These are phyloP conservation scores for Augochlora pura DNA, from an alignment of 1,140 invertebrate species.

Conservation along the genomic window DNA sequence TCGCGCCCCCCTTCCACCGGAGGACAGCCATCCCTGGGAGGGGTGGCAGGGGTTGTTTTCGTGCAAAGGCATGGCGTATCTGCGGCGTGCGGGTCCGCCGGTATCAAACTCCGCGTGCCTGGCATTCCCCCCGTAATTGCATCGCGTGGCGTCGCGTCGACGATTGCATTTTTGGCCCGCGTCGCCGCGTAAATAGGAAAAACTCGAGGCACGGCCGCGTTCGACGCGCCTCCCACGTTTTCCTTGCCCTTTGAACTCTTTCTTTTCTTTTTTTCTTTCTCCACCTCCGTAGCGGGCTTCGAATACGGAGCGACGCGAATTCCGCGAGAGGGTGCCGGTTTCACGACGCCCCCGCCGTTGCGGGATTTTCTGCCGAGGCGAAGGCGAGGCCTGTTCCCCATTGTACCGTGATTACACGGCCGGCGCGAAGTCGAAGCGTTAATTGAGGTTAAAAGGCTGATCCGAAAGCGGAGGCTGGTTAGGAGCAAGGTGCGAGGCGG, in stretches of 20 bases:
- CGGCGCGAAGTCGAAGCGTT: constrained; percentile 56
- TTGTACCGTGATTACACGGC: constrained; percentile 47
- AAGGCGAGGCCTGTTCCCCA: constrained; percentile 21
- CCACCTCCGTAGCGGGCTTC: too few species aligned
- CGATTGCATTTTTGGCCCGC: constrained; percentile 74
- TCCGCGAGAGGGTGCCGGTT: too few species aligned
- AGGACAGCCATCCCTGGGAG: constrained; percentile 34
- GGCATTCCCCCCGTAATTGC: constrained; percentile 77
- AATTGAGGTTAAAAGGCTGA: constrained; percentile 62
- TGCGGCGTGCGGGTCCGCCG: constrained; percentile 54
- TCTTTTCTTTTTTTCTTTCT: too few species aligned
- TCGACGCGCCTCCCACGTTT: background rate
- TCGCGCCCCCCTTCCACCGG: constrained; percentile 53
- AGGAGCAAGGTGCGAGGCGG: constrained; percentile 50
- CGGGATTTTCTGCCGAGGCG: constrained; percentile 33
- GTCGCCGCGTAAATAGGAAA: constrained; percentile 70
- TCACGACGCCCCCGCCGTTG: too few species aligned
- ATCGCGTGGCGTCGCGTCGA: constrained; percentile 70
- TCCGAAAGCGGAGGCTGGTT: constrained; percentile 49
- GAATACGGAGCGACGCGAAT: too few species aligned
- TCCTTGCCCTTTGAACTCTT: background rate
- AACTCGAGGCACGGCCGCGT: constrained; percentile 34
- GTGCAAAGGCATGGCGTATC: constrained; percentile 60
- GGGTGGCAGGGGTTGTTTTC: constrained; percentile 65
- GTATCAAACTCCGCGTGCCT: constrained; percentile 74